Evolutionary conservation across 2,888 invertebrate genomes (phyloP).

Genomic region (Cerceris rybyensis): DNA sequence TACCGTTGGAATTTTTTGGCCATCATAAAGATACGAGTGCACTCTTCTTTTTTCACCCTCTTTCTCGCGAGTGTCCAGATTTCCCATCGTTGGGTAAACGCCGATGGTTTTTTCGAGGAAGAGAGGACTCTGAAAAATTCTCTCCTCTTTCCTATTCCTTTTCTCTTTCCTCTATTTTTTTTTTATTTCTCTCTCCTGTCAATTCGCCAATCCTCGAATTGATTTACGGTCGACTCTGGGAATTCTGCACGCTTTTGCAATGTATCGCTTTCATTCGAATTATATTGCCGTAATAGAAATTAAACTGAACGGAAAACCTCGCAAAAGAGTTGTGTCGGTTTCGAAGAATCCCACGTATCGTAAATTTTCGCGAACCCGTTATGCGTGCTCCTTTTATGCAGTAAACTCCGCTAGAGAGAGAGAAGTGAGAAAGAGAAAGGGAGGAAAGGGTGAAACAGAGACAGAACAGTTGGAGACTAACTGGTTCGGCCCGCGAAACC

Average conservation of each 20-base stretch:
- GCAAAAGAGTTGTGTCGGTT: conserved; percentile 37
- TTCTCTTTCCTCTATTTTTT: neutral
- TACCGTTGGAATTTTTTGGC: conserved; percentile 22
- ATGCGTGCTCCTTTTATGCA: conserved; percentile 53
- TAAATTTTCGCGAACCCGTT: conserved; percentile 73
- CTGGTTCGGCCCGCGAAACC: conserved; percentile 61
- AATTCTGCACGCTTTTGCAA: neutral
- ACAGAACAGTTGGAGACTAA: conserved; percentile 41
- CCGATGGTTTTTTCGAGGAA: no score
- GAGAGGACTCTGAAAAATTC: no score
- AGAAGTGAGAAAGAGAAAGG: no score
- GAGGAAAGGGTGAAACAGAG: no score
- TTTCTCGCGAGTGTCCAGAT: neutral
- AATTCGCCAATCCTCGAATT: neutral
- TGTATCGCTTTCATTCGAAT: neutral
- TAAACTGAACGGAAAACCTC: neutral
- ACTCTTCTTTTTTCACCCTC: neutral
- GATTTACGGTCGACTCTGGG: no score
- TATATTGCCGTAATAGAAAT: neutral
- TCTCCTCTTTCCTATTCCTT: no score
- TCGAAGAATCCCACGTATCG: conserved; percentile 57
- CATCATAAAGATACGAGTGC: neutral
- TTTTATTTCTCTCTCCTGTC: neutral
- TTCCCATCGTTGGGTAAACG: neutral
- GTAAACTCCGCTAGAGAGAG: neutral